phyloP scores from a whole-genome alignment of 2,888 invertebrate species.

The Spilarctia lutea region DNA sequence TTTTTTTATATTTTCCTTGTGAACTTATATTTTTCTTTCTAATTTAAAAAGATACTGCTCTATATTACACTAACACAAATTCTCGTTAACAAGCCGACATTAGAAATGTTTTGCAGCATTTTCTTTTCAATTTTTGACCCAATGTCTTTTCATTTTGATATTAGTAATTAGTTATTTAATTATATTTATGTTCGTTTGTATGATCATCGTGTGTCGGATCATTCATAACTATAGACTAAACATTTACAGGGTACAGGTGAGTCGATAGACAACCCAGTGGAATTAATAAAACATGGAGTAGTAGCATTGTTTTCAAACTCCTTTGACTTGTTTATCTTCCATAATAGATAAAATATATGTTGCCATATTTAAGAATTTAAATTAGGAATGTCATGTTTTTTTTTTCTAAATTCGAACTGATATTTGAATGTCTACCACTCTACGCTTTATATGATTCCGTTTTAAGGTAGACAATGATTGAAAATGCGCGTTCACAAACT shows the following conservation, averaged over 20 bases:
- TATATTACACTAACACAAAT: slow-evolving; percentile 84
- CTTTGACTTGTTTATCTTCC: neutral
- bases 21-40: slow-evolving; percentile 42
- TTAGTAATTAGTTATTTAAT: slow-evolving; percentile 56
- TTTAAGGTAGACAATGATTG: slow-evolving; percentile 11
- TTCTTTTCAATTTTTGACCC: slow-evolving; percentile 47
- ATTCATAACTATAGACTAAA: slow-evolving; percentile 46
- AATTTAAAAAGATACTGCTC: slow-evolving; percentile 52
- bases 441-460: slow-evolving; percentile 7
- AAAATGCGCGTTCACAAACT: slow-evolving; percentile 50
- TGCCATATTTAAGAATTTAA: neutral
- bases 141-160: slow-evolving; percentile 58
- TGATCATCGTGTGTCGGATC: slow-evolving; percentile 51
- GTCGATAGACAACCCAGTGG: slow-evolving; percentile 34
- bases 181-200: slow-evolving; percentile 55
- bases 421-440: slow-evolving; percentile 7
- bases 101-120: slow-evolving; percentile 58
- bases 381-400: neutral
- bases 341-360: neutral
- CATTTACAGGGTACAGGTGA: slow-evolving; percentile 52
- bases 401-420: neutral
- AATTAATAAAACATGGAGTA: slow-evolving; percentile 9
- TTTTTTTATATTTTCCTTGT: slow-evolving; percentile 37
- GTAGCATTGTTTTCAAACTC: neutral
- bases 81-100: slow-evolving; percentile 78